These are phyloP conservation scores for Echeneis naucrates DNA, from an alignment of 2,797 vertebrate genomes.

Conservation along the genomic window DNA sequence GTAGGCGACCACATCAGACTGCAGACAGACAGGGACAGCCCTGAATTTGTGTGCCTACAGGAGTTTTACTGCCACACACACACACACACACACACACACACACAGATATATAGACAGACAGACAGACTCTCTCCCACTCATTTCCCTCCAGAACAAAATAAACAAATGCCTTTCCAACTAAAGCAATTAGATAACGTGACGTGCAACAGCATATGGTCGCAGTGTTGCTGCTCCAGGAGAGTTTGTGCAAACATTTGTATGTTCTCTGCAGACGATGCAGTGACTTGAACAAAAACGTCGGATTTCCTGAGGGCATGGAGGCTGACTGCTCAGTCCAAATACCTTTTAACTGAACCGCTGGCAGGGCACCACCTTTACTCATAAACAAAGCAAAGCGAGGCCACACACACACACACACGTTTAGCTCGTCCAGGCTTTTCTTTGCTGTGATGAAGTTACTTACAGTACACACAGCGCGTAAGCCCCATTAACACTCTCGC, in stretches of 20 bases:
- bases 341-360: background rate
- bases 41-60: conserved; percentile 38
- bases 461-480: conserved; percentile 95
- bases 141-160: conserved; percentile 55
- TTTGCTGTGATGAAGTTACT: conserved; percentile 73
- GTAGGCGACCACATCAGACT: conserved; percentile 70
- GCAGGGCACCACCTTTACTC: background rate
- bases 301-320: conserved; percentile 10
- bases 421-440: background rate
- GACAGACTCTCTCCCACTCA: conserved; percentile 44
- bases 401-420: conserved; percentile 1
- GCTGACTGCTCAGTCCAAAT: background rate
- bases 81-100: too few species aligned
- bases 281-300: background rate
- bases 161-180: conserved; percentile 46
- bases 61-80: conserved; percentile 18
- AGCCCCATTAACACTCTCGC: conserved; percentile 94
- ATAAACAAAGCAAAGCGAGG: conserved; percentile 4
- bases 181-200: conserved; percentile 1
- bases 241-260: conserved; percentile 3
- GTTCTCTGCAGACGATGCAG: background rate
- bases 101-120: conserved; percentile 45
- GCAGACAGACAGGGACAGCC: conserved; percentile 55
- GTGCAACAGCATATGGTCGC: background rate
- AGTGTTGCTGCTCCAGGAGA: conserved; percentile 2